These are phyloP conservation scores for Dermatophagoides farinae DNA, from an alignment of 1,140 invertebrate genomes.

Conservation along the genomic window DNA sequence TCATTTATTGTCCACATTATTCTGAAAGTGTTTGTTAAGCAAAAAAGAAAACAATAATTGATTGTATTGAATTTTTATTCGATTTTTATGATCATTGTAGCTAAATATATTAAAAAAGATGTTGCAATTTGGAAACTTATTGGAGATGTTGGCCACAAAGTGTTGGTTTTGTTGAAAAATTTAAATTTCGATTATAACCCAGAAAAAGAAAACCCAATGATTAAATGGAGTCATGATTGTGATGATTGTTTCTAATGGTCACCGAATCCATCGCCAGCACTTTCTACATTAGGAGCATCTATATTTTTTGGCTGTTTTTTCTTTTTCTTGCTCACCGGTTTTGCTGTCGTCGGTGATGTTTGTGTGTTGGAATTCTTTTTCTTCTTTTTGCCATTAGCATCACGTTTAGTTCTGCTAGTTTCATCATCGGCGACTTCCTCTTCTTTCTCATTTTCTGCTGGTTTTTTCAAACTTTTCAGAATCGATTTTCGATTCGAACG, in stretches of 20 bases:
- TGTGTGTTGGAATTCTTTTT: neutral
- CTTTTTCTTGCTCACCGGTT: neutral
- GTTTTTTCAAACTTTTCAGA: neutral
- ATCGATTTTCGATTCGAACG: neutral
- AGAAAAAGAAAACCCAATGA: neutral
- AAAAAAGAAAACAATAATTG: neutral
- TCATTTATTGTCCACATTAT: slow-evolving; percentile 4
- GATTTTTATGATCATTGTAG: neutral
- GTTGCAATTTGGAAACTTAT: too few relatives aligned
- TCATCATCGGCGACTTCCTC: neutral
- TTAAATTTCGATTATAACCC: neutral
- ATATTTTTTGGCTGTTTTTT: neutral
- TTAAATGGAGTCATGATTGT: neutral
- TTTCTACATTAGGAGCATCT: neutral
- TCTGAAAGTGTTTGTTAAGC: slow-evolving; percentile 2
- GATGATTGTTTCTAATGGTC: neutral
- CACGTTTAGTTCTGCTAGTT: neutral
- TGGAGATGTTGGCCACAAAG: too few relatives aligned
- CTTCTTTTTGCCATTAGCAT: neutral
- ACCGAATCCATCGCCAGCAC: slow-evolving; percentile 1
- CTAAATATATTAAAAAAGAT: neutral
- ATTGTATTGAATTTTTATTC: neutral
- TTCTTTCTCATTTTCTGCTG: neutral
- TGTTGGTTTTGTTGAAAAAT: neutral
- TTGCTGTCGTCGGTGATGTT: neutral